phyloP scores from a whole-genome alignment of 2,888 invertebrate genomes.

The Anoncus sp. region DNA sequence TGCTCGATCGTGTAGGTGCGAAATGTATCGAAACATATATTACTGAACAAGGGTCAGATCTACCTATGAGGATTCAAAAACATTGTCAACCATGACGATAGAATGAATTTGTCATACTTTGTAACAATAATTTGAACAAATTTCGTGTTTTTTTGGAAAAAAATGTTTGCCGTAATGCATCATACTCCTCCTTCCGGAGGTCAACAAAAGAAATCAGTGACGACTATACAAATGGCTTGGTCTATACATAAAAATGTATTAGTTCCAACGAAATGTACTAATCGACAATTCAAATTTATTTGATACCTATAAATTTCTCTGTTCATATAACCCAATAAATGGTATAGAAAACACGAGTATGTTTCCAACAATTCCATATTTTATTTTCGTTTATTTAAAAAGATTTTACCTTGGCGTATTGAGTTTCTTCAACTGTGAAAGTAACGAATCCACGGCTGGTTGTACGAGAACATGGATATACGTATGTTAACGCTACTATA shows the following conservation, averaged over 20 bases:
- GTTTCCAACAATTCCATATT: not conserved
- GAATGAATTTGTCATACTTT: not conserved
- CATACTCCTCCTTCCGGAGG: no score
- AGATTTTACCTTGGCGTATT: constrained; percentile 20
- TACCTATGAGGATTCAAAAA: no score
- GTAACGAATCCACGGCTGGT: constrained; percentile 39
- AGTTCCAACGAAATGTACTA: not conserved
- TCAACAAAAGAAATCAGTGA: not conserved
- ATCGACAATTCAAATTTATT: not conserved
- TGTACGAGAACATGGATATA: constrained; percentile 8
- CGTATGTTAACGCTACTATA: constrained; percentile 2
- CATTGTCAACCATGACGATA: no score
- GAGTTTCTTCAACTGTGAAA: constrained; percentile 44
- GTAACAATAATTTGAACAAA: not conserved
- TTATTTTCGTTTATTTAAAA: not conserved
- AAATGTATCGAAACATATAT: not conserved
- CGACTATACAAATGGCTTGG: not conserved
- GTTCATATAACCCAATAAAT: not conserved
- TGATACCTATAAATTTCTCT: not conserved
- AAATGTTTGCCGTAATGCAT: not conserved
- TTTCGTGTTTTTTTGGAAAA: not conserved
- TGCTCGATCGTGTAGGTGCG: not conserved
- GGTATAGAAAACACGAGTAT: not conserved
- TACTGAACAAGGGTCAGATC: not conserved
- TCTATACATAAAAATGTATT: not conserved